Percentiles rank a stretch among this genome's conserved stretches.
Conservation (phyloP, 2,888 invertebrate species). For the Lepidochitona cinerea region DNA sequence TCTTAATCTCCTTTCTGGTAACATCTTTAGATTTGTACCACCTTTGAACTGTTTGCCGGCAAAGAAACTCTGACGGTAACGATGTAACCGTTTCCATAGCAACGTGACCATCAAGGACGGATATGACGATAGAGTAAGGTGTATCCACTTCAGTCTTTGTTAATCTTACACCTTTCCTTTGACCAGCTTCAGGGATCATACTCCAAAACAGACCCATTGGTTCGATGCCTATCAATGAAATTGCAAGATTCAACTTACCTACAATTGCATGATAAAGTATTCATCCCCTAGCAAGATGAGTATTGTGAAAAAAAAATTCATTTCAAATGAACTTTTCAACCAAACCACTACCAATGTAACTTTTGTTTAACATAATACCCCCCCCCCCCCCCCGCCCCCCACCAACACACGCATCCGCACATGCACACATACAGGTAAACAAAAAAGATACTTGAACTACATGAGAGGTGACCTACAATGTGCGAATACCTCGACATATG, state of each 20-base stretch:
- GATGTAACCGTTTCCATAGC: constrained; percentile 13
- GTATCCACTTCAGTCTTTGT: constrained; percentile 44
- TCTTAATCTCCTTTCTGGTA: constrained; percentile 13
- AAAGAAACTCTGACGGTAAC: background rate
- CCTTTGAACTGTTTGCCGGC: background rate
- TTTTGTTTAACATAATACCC: too few species aligned
- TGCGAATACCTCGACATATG: too few species aligned
- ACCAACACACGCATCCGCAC: too few species aligned
- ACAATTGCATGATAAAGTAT: too few species aligned
- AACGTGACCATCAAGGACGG: constrained; percentile 34
- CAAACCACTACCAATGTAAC: background rate
- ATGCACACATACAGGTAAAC: too few species aligned
- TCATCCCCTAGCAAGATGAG: too few species aligned
- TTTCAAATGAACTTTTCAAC: background rate
- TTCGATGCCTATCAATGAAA: constrained; percentile 44
- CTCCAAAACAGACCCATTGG: constrained; percentile 60
- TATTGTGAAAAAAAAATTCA: too few species aligned
- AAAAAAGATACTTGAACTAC: too few species aligned
- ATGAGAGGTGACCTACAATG: too few species aligned
- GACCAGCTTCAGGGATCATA: constrained; percentile 30
- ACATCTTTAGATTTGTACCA: constrained; percentile 30
- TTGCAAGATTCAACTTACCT: background rate
- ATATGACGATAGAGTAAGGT: constrained; percentile 38
- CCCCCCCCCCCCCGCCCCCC: too few species aligned
- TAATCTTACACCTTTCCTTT: constrained; percentile 31